Base-by-base conservation (phyloP, 2,113 vertebrate species). In the Heterochromis multidens region DNA sequence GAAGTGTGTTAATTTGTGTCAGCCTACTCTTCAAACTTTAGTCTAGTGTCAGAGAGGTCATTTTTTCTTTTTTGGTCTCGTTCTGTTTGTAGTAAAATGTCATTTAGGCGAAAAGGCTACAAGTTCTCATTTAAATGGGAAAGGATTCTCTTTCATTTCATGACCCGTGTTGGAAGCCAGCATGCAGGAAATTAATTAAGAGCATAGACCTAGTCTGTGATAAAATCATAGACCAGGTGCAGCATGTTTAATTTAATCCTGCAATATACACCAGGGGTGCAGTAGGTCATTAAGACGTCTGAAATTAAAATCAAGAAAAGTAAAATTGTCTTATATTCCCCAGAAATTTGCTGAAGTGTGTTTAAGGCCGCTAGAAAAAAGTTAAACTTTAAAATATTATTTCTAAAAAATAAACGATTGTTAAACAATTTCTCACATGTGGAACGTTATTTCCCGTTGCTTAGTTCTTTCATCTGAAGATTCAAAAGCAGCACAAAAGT, bases 221-320 rank as follows among this genome's bases (percentile, higher is more conserved):
- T 31, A 12, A 80, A 77, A 23, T 60, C 9, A 16, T 14, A 37
- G 27, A 33, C 17, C 61, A 52, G 29, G 14, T 72, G 49, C 43
- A 83, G 33, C 56, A 77, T 70, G 63, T 82, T 29, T 21, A 77
- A 35, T 84, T 88, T 23, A 83, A 87, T 83, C 80, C 77, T 52
- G 4, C 27, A 6, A 7, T 29, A 84, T 54, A 58, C 49, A 35
- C 57, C 4, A 12, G 37, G 7, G 25, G 5, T 31, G 25, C 43
- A 5, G 25, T 52, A 16, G 25, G 43, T 70, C 0, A 46, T 70
- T 46, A 46, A 46, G 37, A 70, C 17, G 23, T 21, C 25, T 52
- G 10, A 74, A 52, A 74, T 52, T 52, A 52, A 52, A 52, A 74
- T 74, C 67, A 74, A 13, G 67, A 52, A 8, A 49, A 29, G 43